phyloP scores from a whole-genome alignment of 2,797 vertebrate genomes.

The Thalassophryne amazonica region DNA sequence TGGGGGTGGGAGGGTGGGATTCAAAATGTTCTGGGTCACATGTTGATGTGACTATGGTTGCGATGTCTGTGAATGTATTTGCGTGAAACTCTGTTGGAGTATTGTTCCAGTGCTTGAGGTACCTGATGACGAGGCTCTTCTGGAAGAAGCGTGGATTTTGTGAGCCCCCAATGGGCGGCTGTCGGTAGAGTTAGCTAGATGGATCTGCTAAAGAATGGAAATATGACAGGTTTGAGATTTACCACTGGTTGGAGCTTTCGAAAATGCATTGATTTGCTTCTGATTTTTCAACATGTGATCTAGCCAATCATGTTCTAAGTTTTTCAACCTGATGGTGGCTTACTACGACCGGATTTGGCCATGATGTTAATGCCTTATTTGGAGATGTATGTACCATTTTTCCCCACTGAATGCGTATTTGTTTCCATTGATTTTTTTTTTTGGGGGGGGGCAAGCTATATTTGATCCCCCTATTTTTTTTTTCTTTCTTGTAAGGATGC shows the following conservation, averaged over 20 bases:
- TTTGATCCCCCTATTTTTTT: too few relatives aligned
- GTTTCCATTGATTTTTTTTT: constrained; percentile 10
- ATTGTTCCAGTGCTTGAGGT: constrained; percentile 64
- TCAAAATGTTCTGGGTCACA: constrained; percentile 69
- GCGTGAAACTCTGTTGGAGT: constrained; percentile 22
- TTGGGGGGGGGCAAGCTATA: too few relatives aligned
- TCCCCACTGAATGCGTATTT: constrained; percentile 54
- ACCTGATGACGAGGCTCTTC: constrained; percentile 75
- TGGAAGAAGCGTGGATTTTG: constrained; percentile 72
- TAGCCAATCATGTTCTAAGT: constrained; percentile 43
- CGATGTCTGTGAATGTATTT: constrained; percentile 35
- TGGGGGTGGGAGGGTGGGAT: constrained; percentile 32
- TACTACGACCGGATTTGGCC: constrained; percentile 51
- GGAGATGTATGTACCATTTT: constrained; percentile 61
- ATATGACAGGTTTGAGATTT: constrained; percentile 69
- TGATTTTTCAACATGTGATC: constrained; percentile 10
- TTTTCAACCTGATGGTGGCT: constrained; percentile 34
- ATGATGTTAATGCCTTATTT: constrained; percentile 62
- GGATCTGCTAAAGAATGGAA: constrained; percentile 70
- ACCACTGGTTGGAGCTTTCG: constrained; percentile 48
- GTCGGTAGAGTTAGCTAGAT: constrained; percentile 65
- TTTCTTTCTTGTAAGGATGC: not conserved
- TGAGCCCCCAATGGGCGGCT: constrained; percentile 50
- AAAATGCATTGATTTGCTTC: constrained; percentile 22
- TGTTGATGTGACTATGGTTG: constrained; percentile 52